Evolutionary conservation across 2,888 invertebrate genomes (phyloP).

Genomic region (Archips crataeganus): DNA sequence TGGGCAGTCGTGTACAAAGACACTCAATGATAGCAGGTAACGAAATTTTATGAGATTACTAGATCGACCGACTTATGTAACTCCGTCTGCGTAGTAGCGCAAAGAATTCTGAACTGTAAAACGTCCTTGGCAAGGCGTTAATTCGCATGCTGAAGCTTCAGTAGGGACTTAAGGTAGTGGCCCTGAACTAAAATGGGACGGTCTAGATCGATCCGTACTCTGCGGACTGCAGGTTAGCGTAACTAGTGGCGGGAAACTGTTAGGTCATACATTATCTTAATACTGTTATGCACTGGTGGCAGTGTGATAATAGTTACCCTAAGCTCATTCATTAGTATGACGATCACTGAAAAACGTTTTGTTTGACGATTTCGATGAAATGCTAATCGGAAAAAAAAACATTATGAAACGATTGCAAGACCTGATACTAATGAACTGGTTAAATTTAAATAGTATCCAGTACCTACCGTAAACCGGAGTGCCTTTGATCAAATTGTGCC

Average conservation of each 20-base stretch:
- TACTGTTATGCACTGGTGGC: constrained; percentile 1
- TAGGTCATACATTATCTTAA: constrained; percentile 9
- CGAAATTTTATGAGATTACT: constrained; percentile 5
- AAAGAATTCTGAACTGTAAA: constrained; percentile 15
- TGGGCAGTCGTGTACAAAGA: too few relatives aligned
- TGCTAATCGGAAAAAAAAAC: too few relatives aligned
- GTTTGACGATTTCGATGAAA: too few relatives aligned
- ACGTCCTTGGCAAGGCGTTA: background rate
- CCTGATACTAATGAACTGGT: background rate
- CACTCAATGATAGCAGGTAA: background rate
- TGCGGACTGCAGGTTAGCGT: constrained; percentile 29
- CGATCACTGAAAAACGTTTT: too few relatives aligned
- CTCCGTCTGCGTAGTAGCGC: background rate
- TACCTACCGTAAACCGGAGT: too few relatives aligned
- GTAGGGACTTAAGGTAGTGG: constrained; percentile 20
- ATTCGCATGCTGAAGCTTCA: constrained; percentile 25
- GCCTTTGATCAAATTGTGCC: too few relatives aligned
- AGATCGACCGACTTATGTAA: constrained; percentile 4
- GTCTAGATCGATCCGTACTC: constrained; percentile 40
- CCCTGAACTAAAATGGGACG: constrained; percentile 39
- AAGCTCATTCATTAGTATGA: background rate
- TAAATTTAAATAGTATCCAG: too few relatives aligned
- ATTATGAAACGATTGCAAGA: too few relatives aligned
- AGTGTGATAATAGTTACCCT: constrained; percentile 2
- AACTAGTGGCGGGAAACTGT: constrained; percentile 11